Evolutionary conservation across 2,113 vertebrate species (phyloP).

Genomic region (Plecturocebus donacophilus): DNA sequence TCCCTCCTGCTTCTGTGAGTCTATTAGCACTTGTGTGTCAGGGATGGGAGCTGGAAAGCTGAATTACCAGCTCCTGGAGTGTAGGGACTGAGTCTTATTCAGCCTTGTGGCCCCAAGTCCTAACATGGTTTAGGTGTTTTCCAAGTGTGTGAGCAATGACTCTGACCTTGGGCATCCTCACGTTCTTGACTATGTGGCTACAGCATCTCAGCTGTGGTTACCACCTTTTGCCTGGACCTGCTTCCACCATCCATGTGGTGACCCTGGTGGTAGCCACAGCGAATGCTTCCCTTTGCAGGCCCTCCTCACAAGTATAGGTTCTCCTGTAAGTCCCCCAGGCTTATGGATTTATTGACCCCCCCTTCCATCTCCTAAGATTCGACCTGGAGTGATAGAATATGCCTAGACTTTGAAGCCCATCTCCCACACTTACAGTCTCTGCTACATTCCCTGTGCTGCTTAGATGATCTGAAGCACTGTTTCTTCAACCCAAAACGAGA

Average conservation of each 20-base stretch:
- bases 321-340: not conserved
- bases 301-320: not conserved
- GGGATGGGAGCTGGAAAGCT: not conserved
- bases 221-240: not conserved
- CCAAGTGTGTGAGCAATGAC: not conserved
- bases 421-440: not conserved
- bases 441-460: not conserved
- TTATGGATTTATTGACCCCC: not conserved
- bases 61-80: not conserved
- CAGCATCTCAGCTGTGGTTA: not conserved
- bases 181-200: fast-evolving
- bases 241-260: not conserved
- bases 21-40: not conserved
- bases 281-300: not conserved
- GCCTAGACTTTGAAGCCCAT: not conserved
- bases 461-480: not conserved
- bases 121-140: not conserved
- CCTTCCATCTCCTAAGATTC: not conserved
- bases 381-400: not conserved
- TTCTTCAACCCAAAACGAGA: not conserved
- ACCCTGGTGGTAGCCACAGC: not conserved
- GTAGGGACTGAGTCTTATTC: not conserved
- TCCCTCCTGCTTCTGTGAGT: not conserved
- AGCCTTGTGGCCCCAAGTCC: not conserved
- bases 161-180: not conserved